These are phyloP conservation scores for Lymantria dispar DNA, from an alignment of 2,888 invertebrate genomes.

Conservation along the genomic window DNA sequence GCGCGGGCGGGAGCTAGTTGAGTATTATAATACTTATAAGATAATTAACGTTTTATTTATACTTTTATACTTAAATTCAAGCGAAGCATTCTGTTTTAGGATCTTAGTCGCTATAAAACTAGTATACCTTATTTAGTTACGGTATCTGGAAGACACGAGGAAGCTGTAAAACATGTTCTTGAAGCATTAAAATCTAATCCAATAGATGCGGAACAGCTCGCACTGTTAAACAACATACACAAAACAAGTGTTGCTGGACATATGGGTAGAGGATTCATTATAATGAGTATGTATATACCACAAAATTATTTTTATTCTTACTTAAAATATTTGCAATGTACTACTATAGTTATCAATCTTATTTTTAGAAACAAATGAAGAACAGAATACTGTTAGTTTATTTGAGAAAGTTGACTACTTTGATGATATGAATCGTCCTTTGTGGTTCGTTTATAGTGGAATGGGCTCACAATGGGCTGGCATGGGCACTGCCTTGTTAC, in stretches of 20 bases:
- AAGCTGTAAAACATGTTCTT: slow-evolving; percentile 43
- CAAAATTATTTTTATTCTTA: neutral
- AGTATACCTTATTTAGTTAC: slow-evolving; percentile 54
- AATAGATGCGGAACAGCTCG: slow-evolving; percentile 61
- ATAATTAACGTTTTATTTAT: no score
- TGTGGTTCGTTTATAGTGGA: slow-evolving; percentile 88
- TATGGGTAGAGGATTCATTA: slow-evolving; percentile 57
- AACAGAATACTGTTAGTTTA: slow-evolving; percentile 25
- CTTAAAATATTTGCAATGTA: neutral
- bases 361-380: neutral
- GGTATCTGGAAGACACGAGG: slow-evolving; percentile 55
- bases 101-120: slow-evolving; percentile 45
- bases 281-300: slow-evolving; percentile 43
- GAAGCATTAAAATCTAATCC: slow-evolving; percentile 50
- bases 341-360: neutral
- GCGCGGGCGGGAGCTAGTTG: no score
- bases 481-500: slow-evolving; percentile 85
- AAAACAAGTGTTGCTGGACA: slow-evolving; percentile 49
- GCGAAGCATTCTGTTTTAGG: slow-evolving; percentile 43
- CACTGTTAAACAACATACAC: slow-evolving; percentile 60
- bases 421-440: slow-evolving; percentile 71
- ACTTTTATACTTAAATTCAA: no score
- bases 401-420: slow-evolving; percentile 46
- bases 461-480: slow-evolving; percentile 88
- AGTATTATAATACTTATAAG: no score